phyloP scores from a whole-genome alignment of 2,888 invertebrate genomes.

The Dryocosmus kuriphilus region DNA sequence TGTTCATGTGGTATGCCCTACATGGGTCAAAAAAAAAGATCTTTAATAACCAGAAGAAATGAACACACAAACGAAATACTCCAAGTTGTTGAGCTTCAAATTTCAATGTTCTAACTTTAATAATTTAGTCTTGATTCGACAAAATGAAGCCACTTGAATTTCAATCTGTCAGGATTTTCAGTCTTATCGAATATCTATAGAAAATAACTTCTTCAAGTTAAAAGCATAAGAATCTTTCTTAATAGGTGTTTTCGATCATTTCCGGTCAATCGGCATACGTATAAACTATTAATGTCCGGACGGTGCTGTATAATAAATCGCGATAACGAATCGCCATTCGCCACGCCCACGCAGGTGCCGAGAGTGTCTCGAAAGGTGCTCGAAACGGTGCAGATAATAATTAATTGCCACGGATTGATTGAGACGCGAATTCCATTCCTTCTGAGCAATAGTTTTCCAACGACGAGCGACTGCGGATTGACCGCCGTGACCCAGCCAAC shows the following conservation, averaged over 20 bases:
- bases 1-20: no score
- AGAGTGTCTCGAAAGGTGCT: conserved; percentile 49
- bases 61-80: no score
- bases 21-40: no score
- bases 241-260: not conserved
- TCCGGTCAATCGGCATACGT: conserved; percentile 2
- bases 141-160: no score
- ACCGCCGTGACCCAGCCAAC: not conserved
- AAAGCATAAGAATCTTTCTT: not conserved
- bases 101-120: no score
- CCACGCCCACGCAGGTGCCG: conserved; percentile 59
- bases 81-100: no score
- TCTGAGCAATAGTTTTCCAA: conserved; percentile 19
- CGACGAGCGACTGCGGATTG: not conserved
- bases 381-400: conserved; percentile 49
- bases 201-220: no score
- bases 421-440: conserved; percentile 39
- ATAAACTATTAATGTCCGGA: conserved; percentile 53
- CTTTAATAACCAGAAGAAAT: no score
- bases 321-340: conserved; percentile 59
- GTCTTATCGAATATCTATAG: no score
- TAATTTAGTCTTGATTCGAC: no score
- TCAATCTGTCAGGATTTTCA: no score
- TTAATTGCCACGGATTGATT: conserved; percentile 33
- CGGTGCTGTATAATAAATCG: conserved; percentile 56